Conservation (phyloP, 37 sponge, comb jelly and placozoan species). For the Dysidea cf. avara region DNA sequence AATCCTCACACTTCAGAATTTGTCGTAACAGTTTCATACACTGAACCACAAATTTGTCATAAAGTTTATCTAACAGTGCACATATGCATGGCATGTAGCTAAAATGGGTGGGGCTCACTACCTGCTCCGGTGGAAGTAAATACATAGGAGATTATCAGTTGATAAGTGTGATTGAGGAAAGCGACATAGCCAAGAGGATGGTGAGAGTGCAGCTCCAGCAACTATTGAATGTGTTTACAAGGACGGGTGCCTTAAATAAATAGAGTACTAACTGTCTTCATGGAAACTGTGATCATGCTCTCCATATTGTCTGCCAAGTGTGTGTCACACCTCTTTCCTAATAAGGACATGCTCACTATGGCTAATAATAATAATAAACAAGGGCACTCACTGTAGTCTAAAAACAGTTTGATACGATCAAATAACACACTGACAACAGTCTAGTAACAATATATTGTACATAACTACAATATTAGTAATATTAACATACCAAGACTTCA, state of each 20-base stretch:
- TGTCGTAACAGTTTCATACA: conserved; percentile 45
- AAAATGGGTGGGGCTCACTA: conserved; percentile 1
- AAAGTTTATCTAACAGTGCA: conserved; percentile 37
- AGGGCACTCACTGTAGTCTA: too few species aligned
- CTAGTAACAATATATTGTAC: too few species aligned
- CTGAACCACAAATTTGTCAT: conserved; percentile 42
- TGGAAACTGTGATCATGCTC: too few species aligned
- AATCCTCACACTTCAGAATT: conserved; percentile 72
- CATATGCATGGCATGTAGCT: background rate
- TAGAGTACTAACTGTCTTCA: too few species aligned
- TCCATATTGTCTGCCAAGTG: too few species aligned
- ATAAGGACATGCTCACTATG: too few species aligned
- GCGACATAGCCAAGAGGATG: conserved; percentile 66
- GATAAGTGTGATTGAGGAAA: conserved; percentile 42
- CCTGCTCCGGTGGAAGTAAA: conserved; percentile 39
- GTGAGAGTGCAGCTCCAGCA: conserved; percentile 51
- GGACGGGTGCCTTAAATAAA: too few species aligned
- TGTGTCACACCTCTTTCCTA: too few species aligned
- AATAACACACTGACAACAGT: too few species aligned
- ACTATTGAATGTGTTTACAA: conserved; percentile 11
- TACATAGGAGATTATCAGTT: conserved; percentile 33
- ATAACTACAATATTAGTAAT: too few species aligned
- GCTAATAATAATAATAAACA: too few species aligned
- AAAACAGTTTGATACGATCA: too few species aligned
- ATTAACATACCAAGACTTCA: conserved; percentile 48